Evolutionary conservation across 2,797 vertebrate species (phyloP), one percentile per base, ranked within the genome.

Genomic region (Euthynnus affinis): DNA sequence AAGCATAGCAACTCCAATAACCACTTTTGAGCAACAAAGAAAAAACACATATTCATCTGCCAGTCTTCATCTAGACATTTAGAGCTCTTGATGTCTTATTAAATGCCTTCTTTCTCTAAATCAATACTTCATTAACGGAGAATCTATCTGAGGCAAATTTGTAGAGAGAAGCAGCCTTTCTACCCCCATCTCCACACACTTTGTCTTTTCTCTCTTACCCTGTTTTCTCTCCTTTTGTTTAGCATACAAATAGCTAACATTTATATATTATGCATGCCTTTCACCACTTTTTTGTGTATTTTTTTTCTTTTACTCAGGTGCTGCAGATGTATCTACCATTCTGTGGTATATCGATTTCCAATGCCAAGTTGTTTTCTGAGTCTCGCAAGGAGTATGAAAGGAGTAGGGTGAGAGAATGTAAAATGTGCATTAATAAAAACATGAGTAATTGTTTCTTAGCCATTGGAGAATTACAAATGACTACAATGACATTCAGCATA

Each of bases 321-420:
- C 88, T 96, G 84, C 93, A 96, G 93, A 96, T 94, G 92, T 93
- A 95, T 90, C 92, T 96, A 63, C 93, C 92, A 3, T 95, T 96
- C 81, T 95, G 91, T 88, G 94, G 95, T 76, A 95, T 93, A 91
- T 93, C 92, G 40, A 94, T 96, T 84, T 94, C 90, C 87, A 96
- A 95, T 83, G 95, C 93, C 74, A 95, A 96, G 84, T 84, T 96
- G 89, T 95, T 97, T 90, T 95, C 92, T 1, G 86, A 96, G 92
- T 96, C 95, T 73, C 94, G 94, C 65, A 94, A 94, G 74, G 95
- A 96, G 93, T 96, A 94, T 69, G 95, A 96, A 74, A 95, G 94
- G 80, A 94, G 92, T 65, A 78, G 94, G 93, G 95, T 95, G 84
- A 93, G 93, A 88, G 76, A 64, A 74, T 73, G 27, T 40, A 65